Conservation (phyloP, 2,888 invertebrate species). For the Ceratothoa steindachneri region DNA sequence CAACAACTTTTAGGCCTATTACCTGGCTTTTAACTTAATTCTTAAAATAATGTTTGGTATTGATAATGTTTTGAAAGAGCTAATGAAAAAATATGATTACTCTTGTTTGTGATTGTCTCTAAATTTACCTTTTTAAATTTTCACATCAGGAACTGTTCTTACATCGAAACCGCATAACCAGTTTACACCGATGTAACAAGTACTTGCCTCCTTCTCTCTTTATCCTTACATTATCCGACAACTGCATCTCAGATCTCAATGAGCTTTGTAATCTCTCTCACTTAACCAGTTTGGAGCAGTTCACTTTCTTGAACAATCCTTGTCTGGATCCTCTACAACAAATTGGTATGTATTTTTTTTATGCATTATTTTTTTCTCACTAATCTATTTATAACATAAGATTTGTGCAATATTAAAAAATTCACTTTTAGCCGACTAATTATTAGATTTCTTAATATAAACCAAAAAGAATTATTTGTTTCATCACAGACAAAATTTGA, state of each 20-base stretch:
- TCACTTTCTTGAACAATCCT: conserved; percentile 82
- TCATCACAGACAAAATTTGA: no score
- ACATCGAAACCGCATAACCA: conserved; percentile 78
- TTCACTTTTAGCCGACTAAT: not conserved
- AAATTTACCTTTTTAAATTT: not conserved
- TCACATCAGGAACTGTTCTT: conserved; percentile 70
- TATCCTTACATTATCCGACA: conserved; percentile 73
- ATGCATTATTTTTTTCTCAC: conserved; percentile 69
- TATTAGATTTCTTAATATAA: not conserved
- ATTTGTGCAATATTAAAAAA: no score
- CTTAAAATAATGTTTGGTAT: no score
- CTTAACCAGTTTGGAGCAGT: conserved; percentile 69
- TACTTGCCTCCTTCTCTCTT: conserved; percentile 72
- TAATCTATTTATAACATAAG: no score
- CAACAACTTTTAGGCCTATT: no score
- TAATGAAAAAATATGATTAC: no score
- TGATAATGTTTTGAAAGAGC: no score
- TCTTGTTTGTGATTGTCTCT: no score
- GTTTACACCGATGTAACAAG: conserved; percentile 74
- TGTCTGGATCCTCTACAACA: conserved; percentile 71
- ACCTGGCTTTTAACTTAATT: no score
- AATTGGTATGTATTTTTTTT: conserved; percentile 57
- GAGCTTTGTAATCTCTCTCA: conserved; percentile 77
- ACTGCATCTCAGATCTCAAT: conserved; percentile 77
- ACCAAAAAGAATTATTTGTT: no score